Conservation (phyloP, 2,888 invertebrate species). For the Aphodius sticticus region DNA sequence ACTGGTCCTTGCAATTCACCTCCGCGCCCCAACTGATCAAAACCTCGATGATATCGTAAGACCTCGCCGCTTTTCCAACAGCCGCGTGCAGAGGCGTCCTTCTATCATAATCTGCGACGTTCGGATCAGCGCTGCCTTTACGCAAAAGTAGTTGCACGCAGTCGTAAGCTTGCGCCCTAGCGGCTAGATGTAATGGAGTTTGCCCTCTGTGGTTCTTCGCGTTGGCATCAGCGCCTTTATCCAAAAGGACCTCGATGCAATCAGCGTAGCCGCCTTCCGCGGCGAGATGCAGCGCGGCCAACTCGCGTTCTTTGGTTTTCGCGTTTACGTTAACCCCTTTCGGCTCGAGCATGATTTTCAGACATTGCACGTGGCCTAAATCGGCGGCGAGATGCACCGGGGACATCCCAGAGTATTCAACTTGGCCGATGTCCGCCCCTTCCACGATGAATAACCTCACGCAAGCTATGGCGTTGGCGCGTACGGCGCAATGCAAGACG, state of each 20-base stretch:
- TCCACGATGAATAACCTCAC: conserved; percentile 77
- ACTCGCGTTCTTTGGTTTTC: conserved; percentile 76
- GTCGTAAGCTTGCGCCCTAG: conserved; percentile 80
- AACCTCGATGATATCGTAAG: conserved; percentile 82
- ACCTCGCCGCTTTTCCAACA: conserved; percentile 81
- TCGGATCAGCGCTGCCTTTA: conserved; percentile 80
- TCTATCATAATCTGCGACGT: conserved; percentile 81
- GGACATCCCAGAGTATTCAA: conserved; percentile 79
- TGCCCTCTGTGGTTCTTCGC: conserved; percentile 81
- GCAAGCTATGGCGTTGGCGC: conserved; percentile 85
- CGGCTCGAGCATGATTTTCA: conserved; percentile 77
- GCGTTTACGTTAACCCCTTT: conserved; percentile 76
- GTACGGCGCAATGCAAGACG: conserved; percentile 83
- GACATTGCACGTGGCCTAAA: conserved; percentile 77
- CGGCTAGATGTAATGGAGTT: conserved; percentile 86
- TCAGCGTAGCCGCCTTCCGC: conserved; percentile 88
- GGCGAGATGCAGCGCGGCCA: conserved; percentile 84
- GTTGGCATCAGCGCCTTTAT: conserved; percentile 79
- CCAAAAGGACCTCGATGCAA: conserved; percentile 77
- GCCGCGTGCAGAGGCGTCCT: conserved; percentile 85
- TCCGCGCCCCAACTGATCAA: conserved; percentile 82
- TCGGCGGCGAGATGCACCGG: conserved; percentile 85
- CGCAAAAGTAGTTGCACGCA: conserved; percentile 80
- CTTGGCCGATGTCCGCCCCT: conserved; percentile 78
- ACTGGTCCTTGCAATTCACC: conserved; percentile 84